Conservation (phyloP, 2,113 vertebrate genomes). For the Gallinago media region DNA sequence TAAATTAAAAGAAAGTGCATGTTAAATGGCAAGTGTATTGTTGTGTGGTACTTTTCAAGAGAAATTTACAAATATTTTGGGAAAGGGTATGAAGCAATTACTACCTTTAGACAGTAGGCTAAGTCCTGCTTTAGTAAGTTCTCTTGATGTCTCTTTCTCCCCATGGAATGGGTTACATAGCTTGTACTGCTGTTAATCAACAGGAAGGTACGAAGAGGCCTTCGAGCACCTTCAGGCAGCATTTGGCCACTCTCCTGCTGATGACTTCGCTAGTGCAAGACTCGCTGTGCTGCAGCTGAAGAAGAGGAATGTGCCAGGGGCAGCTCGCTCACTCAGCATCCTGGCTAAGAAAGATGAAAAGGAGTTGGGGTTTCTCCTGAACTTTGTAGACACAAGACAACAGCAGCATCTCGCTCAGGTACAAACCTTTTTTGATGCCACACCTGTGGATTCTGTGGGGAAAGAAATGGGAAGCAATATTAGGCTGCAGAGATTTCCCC, state of each 20-base stretch:
- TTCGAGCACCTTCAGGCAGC: constrained; percentile 75
- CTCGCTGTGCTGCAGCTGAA: constrained; percentile 85
- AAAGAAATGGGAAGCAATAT: neutral
- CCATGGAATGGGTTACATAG: neutral
- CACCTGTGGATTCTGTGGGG: neutral
- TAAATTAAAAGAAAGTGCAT: neutral
- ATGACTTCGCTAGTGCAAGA: constrained; percentile 79
- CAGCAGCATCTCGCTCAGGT: constrained; percentile 84
- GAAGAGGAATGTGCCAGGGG: constrained; percentile 70
- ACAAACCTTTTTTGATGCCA: neutral
- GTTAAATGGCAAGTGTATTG: neutral
- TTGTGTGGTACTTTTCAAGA: neutral
- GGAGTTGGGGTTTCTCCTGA: constrained; percentile 81
- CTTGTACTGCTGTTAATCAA: neutral
- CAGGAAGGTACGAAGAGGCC: constrained; percentile 79
- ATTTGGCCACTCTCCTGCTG: constrained; percentile 76
- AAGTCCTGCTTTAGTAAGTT: neutral
- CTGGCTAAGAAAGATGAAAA: constrained; percentile 80
- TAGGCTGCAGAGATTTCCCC: neutral
- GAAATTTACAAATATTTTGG: neutral
- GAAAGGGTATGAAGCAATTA: neutral
- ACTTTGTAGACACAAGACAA: constrained; percentile 78
- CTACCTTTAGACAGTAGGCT: neutral
- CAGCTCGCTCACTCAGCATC: constrained; percentile 78
- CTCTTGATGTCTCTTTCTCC: neutral